Evolutionary conservation across 30 jellyfish, hydroid and myxozoan genomes (phyloP), one percentile per base, ranked within the genome.

Genomic region (Nemopilema nomurai): DNA sequence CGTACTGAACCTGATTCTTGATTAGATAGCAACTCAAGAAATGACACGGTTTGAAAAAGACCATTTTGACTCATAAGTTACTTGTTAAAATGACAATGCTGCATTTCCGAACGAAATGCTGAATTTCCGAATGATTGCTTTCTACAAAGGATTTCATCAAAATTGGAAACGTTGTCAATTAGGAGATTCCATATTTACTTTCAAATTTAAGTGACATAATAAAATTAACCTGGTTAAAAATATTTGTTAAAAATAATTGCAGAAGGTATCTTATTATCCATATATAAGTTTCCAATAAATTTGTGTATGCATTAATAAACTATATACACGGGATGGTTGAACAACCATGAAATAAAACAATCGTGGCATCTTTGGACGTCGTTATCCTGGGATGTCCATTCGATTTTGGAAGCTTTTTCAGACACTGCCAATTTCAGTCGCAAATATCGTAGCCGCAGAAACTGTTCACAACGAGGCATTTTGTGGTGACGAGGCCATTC

Each of bases 301-400:
- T 77, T 80, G 89, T 80, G 89, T 80, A 80, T 80, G 89, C 89
- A 80, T 80, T 53, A 80, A 62, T 80, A 63, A 80, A 67, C 89
- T 80, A 26, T 64, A 80, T 80, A 70, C 65, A 80, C 89, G 65
- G 67, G 33, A 80, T 25, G 81, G 75, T 67, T 65, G 26, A 80
- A 80, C 73, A 80, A 0, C 89, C 63, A 18, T 77, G 50, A 20
- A 17, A 77, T 21, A 77, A 77, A 28, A 41, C 57, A 41, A 6
- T 41, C 57, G 13, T 41, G 13, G 13, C 6, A 41, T 3, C 13
- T 41, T 3, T 3, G 57, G 13, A 41, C 13, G 57, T 41, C 57
- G 9, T 41, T 13, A 41, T 41, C 57, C 13, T 41, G 6, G 6
- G 13, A 41, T 41, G 57, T 41, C 57, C 57, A 41, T 41, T 41